phyloP scores from a whole-genome alignment of 2,888 invertebrate species.

The Uropetala carovei region DNA sequence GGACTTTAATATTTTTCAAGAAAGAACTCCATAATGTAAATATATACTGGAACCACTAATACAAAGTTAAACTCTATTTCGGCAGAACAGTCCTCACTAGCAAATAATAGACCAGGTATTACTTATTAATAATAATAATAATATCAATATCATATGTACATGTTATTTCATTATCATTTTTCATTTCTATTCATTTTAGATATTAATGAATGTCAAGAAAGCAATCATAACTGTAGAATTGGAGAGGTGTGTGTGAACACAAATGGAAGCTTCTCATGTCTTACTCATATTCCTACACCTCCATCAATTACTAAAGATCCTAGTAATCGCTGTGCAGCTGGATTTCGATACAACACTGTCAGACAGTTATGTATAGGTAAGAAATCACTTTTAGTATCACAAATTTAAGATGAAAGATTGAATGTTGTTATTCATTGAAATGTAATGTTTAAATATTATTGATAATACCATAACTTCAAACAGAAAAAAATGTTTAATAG shows the following conservation, averaged over 20 bases:
- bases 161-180: not conserved
- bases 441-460: not conserved
- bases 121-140: no score
- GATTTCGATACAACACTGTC: constrained; percentile 77
- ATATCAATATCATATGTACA: no score
- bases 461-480: not conserved
- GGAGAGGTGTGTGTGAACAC: constrained; percentile 83
- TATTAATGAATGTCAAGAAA: constrained; percentile 85
- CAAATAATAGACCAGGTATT: no score
- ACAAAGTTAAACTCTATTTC: no score
- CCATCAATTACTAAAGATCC: constrained; percentile 70
- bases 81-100: no score
- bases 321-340: constrained; percentile 78
- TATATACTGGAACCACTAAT: no score
- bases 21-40: no score
- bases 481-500: not conserved
- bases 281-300: constrained; percentile 74
- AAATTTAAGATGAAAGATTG: no score
- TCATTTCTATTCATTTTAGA: constrained; percentile 76
- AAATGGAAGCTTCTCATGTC: constrained; percentile 82
- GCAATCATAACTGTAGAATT: constrained; percentile 79
- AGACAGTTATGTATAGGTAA: constrained; percentile 77
- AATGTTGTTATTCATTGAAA: not conserved
- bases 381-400: constrained; percentile 61
- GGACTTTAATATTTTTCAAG: no score